Evolutionary conservation across 2,888 invertebrate genomes (phyloP).

Genomic region (Pachymerium ferrugineum): DNA sequence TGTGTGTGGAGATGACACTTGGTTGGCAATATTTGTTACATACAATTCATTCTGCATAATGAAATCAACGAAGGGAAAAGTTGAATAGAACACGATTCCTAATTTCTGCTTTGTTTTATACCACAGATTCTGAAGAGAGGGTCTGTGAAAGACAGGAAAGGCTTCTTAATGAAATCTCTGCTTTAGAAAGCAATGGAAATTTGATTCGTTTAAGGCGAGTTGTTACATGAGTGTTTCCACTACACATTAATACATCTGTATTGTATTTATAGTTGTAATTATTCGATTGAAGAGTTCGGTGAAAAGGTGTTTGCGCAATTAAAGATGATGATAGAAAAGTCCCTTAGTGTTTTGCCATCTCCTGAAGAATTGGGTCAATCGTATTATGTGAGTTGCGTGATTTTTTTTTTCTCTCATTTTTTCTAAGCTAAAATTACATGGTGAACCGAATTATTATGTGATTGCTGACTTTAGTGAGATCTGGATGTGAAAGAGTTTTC

Average conservation of each 20-base stretch:
- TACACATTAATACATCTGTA: no score
- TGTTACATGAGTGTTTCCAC: no score
- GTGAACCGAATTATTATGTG: no score
- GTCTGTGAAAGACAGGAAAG: no score
- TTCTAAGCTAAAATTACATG: no score
- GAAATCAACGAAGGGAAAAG: background rate
- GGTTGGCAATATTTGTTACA: background rate
- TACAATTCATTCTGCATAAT: background rate
- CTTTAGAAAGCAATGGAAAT: no score
- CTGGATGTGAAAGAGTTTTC: no score
- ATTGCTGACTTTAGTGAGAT: no score
- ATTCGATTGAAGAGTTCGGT: background rate
- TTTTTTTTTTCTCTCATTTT: no score
- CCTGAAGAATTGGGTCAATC: background rate
- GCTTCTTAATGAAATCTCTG: no score
- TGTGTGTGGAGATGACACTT: background rate
- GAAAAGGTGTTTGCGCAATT: background rate
- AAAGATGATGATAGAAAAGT: background rate
- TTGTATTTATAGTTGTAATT: background rate
- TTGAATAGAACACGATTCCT: background rate
- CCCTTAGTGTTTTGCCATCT: background rate
- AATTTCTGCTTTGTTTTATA: background rate
- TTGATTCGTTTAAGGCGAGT: no score
- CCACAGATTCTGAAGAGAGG: no score
- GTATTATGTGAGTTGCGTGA: background rate